phyloP scores from a whole-genome alignment of 2,113 vertebrate genomes.

The Ammodytes marinus region DNA sequence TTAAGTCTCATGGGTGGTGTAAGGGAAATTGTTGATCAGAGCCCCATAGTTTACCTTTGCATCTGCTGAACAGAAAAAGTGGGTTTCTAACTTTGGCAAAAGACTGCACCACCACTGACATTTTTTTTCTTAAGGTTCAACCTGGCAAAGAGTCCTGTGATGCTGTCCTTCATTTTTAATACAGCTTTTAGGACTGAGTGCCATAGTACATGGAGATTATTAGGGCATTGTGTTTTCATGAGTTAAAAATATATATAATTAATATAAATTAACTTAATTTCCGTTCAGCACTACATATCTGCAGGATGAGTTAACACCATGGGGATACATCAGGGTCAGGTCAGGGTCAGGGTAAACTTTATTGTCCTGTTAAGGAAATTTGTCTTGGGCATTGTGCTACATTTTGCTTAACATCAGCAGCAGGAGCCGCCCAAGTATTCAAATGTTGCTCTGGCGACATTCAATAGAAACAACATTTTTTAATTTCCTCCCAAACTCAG shows the following conservation, averaged over 20 bases:
- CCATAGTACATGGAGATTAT: constrained; percentile 46
- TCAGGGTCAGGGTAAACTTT: too few species aligned
- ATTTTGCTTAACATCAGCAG: too few species aligned
- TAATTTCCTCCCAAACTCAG: not conserved
- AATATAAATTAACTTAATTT: too few species aligned
- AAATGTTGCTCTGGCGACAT: not conserved
- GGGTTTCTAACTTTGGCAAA: constrained; percentile 4
- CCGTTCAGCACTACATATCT: not conserved
- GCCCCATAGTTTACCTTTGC: constrained; percentile 22
- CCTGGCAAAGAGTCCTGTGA: constrained; percentile 4
- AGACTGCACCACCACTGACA: not conserved
- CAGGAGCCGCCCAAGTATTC: not conserved
- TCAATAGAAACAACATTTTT: not conserved
- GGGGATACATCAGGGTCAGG: not conserved
- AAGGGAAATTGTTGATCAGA: constrained; percentile 35
- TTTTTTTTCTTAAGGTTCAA: not conserved
- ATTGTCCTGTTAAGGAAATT: too few species aligned
- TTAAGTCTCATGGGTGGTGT: constrained; percentile 1
- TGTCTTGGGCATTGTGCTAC: too few species aligned
- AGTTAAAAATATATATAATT: constrained; percentile 11
- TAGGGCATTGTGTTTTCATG: constrained; percentile 44
- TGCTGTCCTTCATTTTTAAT: constrained; percentile 29
- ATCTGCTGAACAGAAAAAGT: not conserved
- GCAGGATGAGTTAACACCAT: not conserved
- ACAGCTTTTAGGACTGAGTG: constrained; percentile 17